These are phyloP conservation scores for Plodia interpunctella DNA, from an alignment of 1,140 invertebrate species.

Conservation along the genomic window DNA sequence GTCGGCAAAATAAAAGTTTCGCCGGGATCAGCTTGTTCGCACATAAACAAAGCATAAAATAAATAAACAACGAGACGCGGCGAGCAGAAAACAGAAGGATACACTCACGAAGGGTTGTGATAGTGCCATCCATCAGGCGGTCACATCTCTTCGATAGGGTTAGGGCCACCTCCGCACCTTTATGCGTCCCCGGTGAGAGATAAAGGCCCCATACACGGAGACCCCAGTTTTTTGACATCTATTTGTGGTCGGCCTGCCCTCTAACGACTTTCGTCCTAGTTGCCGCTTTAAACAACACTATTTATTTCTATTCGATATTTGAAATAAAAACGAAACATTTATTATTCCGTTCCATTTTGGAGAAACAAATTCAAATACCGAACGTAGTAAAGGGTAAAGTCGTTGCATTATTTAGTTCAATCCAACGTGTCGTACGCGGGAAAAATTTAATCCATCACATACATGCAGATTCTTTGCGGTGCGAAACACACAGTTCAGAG, in stretches of 20 bases:
- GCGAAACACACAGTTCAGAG: constrained; percentile 17
- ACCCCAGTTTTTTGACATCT: constrained; percentile 72
- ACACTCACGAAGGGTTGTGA: constrained; percentile 47
- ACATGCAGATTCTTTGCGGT: constrained; percentile 19
- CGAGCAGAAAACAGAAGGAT: constrained; percentile 46
- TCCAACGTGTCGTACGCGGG: constrained; percentile 33
- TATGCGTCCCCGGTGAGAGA: constrained; percentile 68
- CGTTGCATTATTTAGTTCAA: constrained; percentile 45
- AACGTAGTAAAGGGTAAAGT: constrained; percentile 10
- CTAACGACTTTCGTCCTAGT: constrained; percentile 43
- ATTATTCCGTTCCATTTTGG: constrained; percentile 10
- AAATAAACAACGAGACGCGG: constrained; percentile 64
- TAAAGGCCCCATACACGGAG: constrained; percentile 56
- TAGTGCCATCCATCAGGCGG: constrained; percentile 67
- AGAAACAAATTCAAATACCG: constrained; percentile 5
- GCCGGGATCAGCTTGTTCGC: constrained; percentile 35
- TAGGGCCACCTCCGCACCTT: constrained; percentile 69
- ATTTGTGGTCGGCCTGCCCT: constrained; percentile 68
- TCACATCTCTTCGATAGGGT: constrained; percentile 72
- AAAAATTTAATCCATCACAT: constrained; percentile 50
- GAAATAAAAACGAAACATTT: constrained; percentile 10
- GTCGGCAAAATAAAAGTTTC: constrained; percentile 21
- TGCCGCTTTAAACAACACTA: constrained; percentile 6
- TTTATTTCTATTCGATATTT: background rate
- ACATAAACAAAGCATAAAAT: constrained; percentile 63